Evolutionary conservation across 2,888 invertebrate genomes (phyloP), one percentile per base, ranked within the genome.

Genomic region (Lottia scabra): DNA sequence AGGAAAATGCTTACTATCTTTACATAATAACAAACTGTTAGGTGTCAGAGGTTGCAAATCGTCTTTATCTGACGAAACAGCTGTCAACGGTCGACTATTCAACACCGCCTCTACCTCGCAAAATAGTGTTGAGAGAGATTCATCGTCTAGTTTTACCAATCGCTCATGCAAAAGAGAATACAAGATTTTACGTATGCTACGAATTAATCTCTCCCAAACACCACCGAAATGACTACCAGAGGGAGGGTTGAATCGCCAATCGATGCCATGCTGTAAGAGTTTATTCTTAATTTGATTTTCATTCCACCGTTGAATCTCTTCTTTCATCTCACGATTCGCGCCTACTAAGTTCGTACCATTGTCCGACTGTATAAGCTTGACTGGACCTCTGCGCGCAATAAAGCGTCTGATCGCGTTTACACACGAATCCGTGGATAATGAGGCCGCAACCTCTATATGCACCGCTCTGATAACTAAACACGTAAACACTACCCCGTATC

Each of bases 401-500:
- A 77, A 79, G 23, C 72, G 67, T 19, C 69, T 68, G 16, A 73
- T 66, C 12, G 73, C 73, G 62, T 73, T 68, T 10, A 73, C 71
- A 63, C 63, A 77, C 19, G 75, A 77, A 45, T 64, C 45, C 12
- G 73, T 77, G 15, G 72, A 70, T 12, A 78, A 26, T 12, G 75
- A 68, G 26, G 66, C 44, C 13, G 75, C 72, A 16, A 75, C 67
- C 65, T 80, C 76, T 5, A 78, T 13, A 46, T 78, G 80, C 10
- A 78, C 62, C 12, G 75, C 76, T 19, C 76, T 45, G 62, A 67
- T 63, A 1, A 70, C 63, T 15, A 80, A 65, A 66, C 77, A 75
- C 13, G 77, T 78, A 19, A 80, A 81, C 6, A 81, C 27, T 4
- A 71, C 71, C 26, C 78, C 76, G 62, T 80, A 81, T 13, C 78